Conservation (phyloP, 1,140 invertebrate species). For the Varroa destructor region DNA sequence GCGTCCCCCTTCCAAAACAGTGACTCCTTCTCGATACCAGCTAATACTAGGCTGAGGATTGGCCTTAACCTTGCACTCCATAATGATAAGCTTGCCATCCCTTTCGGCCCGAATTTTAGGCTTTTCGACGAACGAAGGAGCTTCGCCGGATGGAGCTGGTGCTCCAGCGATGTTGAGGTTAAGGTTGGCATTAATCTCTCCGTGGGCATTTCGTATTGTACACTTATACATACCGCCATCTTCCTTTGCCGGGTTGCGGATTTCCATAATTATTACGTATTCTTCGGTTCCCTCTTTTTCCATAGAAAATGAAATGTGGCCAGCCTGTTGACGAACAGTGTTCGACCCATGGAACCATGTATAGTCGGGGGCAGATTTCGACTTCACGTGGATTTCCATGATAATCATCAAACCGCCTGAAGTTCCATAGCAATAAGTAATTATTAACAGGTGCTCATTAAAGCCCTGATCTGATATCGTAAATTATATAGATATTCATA, state of each 20-base stretch:
- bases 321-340: slow-evolving; percentile 66
- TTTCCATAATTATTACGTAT: slow-evolving; percentile 73
- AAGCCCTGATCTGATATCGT: no score
- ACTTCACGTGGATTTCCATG: slow-evolving; percentile 87
- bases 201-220: slow-evolving; percentile 87
- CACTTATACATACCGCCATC: slow-evolving; percentile 96
- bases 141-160: slow-evolving; percentile 50
- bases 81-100: slow-evolving; percentile 86
- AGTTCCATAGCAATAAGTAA: not conserved
- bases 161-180: slow-evolving; percentile 86
- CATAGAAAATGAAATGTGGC: slow-evolving; percentile 61
- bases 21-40: slow-evolving; percentile 73
- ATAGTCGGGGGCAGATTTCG: slow-evolving; percentile 73
- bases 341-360: slow-evolving; percentile 78
- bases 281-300: slow-evolving; percentile 58
- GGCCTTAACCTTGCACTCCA: slow-evolving; percentile 89
- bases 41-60: slow-evolving; percentile 80
- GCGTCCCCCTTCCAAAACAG: slow-evolving; percentile 49
- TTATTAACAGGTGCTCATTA: no score
- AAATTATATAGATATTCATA: no score
- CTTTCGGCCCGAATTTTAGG: slow-evolving; percentile 85
- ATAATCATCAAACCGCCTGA: slow-evolving; percentile 66
- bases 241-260: slow-evolving; percentile 71
- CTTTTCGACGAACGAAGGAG: slow-evolving; percentile 95
- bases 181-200: slow-evolving; percentile 94